These are phyloP conservation scores for Andrena praecox DNA, from an alignment of 2,888 invertebrate genomes.

Conservation along the genomic window DNA sequence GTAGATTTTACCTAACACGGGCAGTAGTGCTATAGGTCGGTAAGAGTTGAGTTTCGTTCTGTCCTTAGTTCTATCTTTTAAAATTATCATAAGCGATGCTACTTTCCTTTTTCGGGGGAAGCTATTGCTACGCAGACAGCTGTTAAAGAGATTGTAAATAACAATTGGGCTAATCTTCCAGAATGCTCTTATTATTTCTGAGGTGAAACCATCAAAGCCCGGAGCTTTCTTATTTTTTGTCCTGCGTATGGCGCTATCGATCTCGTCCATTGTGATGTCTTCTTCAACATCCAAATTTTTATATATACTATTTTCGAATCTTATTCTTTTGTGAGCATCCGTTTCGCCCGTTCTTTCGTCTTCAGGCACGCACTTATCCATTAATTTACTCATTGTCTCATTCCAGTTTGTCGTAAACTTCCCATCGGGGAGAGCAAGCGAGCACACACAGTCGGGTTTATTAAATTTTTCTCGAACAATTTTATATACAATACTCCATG, in stretches of 20 bases:
- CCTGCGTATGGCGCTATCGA: background rate
- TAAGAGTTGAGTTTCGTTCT: background rate
- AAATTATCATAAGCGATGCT: background rate
- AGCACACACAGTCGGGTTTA: background rate
- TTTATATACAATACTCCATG: slow-evolving; percentile 35
- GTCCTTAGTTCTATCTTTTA: slow-evolving; percentile 1
- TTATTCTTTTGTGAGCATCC: background rate
- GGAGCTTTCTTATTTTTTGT: slow-evolving; percentile 8
- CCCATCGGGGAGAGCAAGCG: background rate
- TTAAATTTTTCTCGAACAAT: background rate
- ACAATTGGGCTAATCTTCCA: background rate
- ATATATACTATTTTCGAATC: background rate
- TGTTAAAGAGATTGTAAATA: background rate
- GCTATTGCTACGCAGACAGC: background rate
- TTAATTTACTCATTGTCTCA: background rate
- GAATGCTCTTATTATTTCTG: background rate
- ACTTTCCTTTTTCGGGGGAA: slow-evolving; percentile 24
- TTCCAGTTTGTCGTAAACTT: background rate
- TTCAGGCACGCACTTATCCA: background rate
- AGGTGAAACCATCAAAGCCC: background rate
- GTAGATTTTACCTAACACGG: slow-evolving; percentile 10
- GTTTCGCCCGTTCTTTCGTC: background rate
- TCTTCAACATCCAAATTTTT: background rate
- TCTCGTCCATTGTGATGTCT: background rate
- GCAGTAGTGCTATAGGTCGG: slow-evolving; percentile 28